Conservation (phyloP, 2,888 invertebrate genomes). For the Aphodius granarius region DNA sequence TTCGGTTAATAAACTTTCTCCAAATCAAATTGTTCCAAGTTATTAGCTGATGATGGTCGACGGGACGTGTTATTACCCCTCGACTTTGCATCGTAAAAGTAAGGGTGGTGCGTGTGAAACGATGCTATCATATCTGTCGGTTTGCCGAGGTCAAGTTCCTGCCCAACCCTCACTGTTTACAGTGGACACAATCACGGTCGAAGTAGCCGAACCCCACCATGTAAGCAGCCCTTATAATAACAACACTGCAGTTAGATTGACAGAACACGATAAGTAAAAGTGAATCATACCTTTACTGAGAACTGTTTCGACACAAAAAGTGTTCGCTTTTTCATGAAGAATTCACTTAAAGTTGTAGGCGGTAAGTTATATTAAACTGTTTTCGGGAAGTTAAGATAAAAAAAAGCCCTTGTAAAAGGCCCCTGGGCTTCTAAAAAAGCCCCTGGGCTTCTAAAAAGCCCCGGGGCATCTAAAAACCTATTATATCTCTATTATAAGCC, state of each 20-base stretch:
- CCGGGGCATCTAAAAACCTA: no score
- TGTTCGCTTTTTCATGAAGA: not conserved
- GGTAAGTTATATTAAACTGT: no score
- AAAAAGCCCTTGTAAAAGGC: no score
- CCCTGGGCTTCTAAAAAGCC: no score
- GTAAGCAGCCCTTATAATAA: not conserved
- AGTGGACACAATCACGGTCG: slow-evolving; percentile 8
- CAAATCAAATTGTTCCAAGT: not conserved
- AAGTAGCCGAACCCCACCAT: not conserved
- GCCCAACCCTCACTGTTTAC: not conserved
- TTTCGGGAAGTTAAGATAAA: no score
- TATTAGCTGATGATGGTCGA: not conserved
- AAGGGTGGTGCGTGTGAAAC: not conserved
- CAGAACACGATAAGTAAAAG: not conserved
- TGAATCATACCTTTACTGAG: not conserved
- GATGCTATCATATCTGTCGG: not conserved
- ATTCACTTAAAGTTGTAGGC: not conserved
- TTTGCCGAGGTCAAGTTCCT: slow-evolving; percentile 13
- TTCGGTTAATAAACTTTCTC: not conserved
- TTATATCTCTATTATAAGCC: no score
- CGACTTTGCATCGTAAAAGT: not conserved
- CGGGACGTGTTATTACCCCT: not conserved
- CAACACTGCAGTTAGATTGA: not conserved
- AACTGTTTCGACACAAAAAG: not conserved
- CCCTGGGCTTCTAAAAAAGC: no score